A percentile compares a stretch with the other conserved stretches of the same genome.
phyloP scores from a whole-genome alignment of 2,113 vertebrate genomes.

The Nannospalax galili region DNA sequence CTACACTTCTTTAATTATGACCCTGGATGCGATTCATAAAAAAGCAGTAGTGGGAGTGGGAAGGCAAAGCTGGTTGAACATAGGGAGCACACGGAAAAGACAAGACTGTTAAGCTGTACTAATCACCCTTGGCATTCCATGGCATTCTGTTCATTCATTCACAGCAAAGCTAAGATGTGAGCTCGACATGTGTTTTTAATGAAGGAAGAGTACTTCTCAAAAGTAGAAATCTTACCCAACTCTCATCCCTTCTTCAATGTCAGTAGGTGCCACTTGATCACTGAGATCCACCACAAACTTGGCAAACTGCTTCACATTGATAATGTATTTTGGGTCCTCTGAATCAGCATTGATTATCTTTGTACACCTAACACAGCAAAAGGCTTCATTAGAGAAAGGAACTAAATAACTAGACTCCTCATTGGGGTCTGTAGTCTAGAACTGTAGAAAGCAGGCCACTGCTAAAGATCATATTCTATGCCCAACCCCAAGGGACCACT shows the following conservation, averaged over 20 bases:
- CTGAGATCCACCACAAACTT: conserved; percentile 99
- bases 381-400: conserved; percentile 51
- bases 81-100: background rate
- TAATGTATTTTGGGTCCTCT: conserved; percentile 99
- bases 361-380: conserved; percentile 91
- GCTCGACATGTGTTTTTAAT: background rate
- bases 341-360: conserved; percentile 99
- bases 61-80: background rate
- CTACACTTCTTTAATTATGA: background rate
- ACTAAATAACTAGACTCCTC: conserved; percentile 30
- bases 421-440: background rate
- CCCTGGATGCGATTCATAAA: background rate
- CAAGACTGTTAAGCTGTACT: background rate
- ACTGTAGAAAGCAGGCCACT: background rate
- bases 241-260: conserved; percentile 99
- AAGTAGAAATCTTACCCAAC: conserved; percentile 91
- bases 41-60: background rate
- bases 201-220: background rate
- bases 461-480: conserved; percentile 11
- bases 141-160: background rate
- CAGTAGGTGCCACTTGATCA: conserved; percentile 98
- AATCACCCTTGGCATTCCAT: background rate
- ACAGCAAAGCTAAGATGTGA: background rate
- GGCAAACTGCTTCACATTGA: conserved; percentile 99
- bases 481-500: background rate